Conservation (phyloP, 2,797 vertebrate species). For the Lepidocolaptes lacrymiger region DNA sequence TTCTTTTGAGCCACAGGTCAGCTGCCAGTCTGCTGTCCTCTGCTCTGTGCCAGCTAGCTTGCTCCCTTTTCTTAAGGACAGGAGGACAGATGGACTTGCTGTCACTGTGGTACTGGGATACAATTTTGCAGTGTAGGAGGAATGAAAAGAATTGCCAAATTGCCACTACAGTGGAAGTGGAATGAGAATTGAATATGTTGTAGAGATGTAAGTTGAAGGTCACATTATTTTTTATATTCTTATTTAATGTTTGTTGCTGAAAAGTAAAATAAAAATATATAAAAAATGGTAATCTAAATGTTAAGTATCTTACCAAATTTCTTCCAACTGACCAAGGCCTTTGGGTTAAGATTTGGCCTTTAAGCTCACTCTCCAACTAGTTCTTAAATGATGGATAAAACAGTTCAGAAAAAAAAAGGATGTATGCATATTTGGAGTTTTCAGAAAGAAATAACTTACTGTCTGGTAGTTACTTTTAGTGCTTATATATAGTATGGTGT, state of each 20-base stretch:
- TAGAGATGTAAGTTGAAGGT: not conserved
- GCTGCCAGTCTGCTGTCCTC: conserved; percentile 1
- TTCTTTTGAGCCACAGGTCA: conserved; percentile 1
- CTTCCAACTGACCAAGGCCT: not conserved
- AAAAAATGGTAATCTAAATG: not conserved
- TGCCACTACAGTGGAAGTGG: not conserved
- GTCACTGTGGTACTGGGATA: conserved; percentile 16
- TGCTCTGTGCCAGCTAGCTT: conserved; percentile 23
- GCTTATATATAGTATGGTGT: not conserved
- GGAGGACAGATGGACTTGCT: conserved; percentile 29
- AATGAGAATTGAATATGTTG: not conserved
- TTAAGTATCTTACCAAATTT: not conserved
- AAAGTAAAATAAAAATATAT: not conserved
- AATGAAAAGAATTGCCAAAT: conserved; percentile 31
- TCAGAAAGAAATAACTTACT: not conserved
- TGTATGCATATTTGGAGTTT: not conserved
- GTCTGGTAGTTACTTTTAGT: not conserved
- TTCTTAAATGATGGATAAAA: not conserved
- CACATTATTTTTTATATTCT: not conserved
- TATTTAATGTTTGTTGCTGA: not conserved
- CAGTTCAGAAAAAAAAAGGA: accelerated
- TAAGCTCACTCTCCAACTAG: not conserved
- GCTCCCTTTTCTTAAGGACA: conserved; percentile 12
- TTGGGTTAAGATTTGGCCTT: not conserved
- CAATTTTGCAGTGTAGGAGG: not conserved